Evolutionary conservation across 2,888 invertebrate genomes (phyloP).

Genomic region (Drosophila algonquin): DNA sequence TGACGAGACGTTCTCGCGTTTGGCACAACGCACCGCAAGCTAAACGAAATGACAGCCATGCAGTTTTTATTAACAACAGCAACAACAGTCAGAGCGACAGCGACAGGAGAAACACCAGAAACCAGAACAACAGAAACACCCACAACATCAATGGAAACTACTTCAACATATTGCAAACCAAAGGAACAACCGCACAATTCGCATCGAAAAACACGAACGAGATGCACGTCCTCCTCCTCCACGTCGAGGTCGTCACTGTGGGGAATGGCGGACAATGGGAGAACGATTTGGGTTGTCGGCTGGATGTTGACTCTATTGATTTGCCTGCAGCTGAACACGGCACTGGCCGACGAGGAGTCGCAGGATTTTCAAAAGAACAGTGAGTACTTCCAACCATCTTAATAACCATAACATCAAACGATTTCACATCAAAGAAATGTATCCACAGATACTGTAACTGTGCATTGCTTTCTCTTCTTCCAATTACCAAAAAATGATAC

Average conservation of each 20-base stretch:
- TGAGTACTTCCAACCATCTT: conserved; percentile 71
- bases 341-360: conserved; percentile 81
- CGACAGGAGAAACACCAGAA: conserved; percentile 41
- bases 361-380: conserved; percentile 84
- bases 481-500: conserved; percentile 13
- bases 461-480: conserved; percentile 27
- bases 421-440: conserved; percentile 31
- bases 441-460: conserved; percentile 26
- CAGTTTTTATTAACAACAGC: conserved; percentile 66
- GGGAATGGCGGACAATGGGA: conserved; percentile 29
- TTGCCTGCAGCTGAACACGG: conserved; percentile 48
- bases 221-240: conserved; percentile 41
- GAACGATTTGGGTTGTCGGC: conserved; percentile 62
- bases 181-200: conserved; percentile 46
- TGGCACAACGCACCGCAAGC: conserved; percentile 57
- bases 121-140: conserved; percentile 23
- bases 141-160: conserved; percentile 34
- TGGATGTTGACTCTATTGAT: conserved; percentile 51
- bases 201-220: conserved; percentile 68
- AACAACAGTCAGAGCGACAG: conserved; percentile 35
- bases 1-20: conserved; percentile 71
- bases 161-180: conserved; percentile 31
- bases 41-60: conserved; percentile 70
- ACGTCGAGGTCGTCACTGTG: neutral
- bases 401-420: conserved; percentile 31